Evolutionary conservation across 2,113 vertebrate species (phyloP).

Genomic region (Callionymus lyra): DNA sequence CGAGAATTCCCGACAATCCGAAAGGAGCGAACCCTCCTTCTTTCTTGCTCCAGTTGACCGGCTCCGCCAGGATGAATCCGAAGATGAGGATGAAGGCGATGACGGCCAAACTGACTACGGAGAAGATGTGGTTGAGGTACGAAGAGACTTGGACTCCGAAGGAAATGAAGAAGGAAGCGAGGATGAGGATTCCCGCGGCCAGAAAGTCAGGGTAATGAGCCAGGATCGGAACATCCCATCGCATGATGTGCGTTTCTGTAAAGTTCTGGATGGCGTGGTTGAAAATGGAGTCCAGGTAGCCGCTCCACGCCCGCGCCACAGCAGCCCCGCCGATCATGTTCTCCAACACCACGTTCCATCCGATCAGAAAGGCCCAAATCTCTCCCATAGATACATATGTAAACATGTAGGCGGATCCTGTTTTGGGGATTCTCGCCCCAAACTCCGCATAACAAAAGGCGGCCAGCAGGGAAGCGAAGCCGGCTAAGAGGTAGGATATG

Average conservation of each 20-base stretch:
- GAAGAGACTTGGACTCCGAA: constrained; percentile 90
- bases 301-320: constrained; percentile 89
- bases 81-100: constrained; percentile 84
- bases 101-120: constrained; percentile 73
- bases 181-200: constrained; percentile 75
- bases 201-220: constrained; percentile 86
- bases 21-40: constrained; percentile 87
- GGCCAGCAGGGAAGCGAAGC: constrained; percentile 82
- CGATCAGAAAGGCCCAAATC: constrained; percentile 94
- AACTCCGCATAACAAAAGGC: constrained; percentile 95
- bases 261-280: constrained; percentile 87
- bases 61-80: constrained; percentile 81
- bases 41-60: constrained; percentile 78
- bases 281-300: constrained; percentile 90
- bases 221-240: constrained; percentile 82
- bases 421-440: constrained; percentile 86
- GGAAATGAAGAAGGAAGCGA: constrained; percentile 83
- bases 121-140: constrained; percentile 91
- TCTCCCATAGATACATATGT: constrained; percentile 92
- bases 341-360: constrained; percentile 92
- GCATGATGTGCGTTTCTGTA: constrained; percentile 77
- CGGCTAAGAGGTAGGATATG: constrained; percentile 80
- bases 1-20: constrained; percentile 84
- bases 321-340: constrained; percentile 90
- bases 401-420: constrained; percentile 95